Evolutionary conservation across 2,888 invertebrate genomes (phyloP).

Genomic region (Ypsolopha scabrella): DNA sequence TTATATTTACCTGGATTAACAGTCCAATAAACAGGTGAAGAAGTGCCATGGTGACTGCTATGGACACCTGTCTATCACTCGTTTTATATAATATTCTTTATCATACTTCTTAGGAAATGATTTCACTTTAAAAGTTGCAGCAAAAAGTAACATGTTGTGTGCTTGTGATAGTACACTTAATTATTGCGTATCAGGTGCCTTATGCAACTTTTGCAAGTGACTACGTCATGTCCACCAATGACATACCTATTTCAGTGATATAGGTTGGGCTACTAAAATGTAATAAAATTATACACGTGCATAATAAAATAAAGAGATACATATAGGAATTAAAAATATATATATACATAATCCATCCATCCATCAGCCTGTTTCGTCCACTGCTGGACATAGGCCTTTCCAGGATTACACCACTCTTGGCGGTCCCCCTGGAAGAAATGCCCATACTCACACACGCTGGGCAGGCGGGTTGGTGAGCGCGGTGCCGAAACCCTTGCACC

Average conservation of each 20-base stretch:
- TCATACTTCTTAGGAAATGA: not conserved
- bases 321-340: too few species aligned
- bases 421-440: too few species aligned
- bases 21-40: slow-evolving; percentile 22
- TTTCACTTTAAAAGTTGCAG: not conserved
- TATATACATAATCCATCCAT: too few species aligned
- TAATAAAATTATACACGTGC: not conserved
- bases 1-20: slow-evolving; percentile 41
- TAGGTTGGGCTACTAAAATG: not conserved
- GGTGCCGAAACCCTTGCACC: too few species aligned
- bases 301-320: too few species aligned
- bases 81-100: slow-evolving; percentile 1
- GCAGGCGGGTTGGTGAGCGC: too few species aligned
- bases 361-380: too few species aligned
- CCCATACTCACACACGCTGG: too few species aligned
- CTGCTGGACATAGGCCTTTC: too few species aligned
- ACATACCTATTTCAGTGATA: not conserved
- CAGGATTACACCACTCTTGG: too few species aligned
- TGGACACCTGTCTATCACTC: not conserved
- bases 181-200: not conserved
- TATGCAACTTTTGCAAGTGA: too few species aligned
- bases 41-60: slow-evolving; percentile 1
- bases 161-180: not conserved
- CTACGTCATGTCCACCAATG: too few species aligned
- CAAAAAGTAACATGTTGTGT: not conserved